Evolutionary conservation across 2,113 vertebrate species (phyloP).

Genomic region (Dipodomys merriami): DNA sequence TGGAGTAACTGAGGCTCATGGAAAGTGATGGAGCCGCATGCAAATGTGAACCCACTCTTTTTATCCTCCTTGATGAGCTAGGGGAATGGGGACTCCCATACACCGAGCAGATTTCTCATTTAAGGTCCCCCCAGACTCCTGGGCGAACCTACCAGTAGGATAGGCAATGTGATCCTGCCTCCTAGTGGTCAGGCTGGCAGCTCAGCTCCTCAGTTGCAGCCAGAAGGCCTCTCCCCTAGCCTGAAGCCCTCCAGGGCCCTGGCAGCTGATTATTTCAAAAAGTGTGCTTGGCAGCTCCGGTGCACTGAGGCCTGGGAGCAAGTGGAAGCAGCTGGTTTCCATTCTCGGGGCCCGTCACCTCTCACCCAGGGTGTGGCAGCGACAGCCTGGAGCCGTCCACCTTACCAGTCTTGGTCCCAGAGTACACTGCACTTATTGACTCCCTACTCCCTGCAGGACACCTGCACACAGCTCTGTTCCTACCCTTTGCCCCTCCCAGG

Average conservation of each 20-base stretch:
- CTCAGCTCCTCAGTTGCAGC: background rate
- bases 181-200: conserved; percentile 36
- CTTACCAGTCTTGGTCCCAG: background rate
- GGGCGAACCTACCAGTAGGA: background rate
- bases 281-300: background rate
- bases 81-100: background rate
- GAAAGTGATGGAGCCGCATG: background rate
- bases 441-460: background rate
- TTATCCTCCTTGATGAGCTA: background rate
- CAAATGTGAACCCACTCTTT: background rate
- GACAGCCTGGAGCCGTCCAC: background rate
- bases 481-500: background rate
- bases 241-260: background rate
- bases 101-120: background rate
- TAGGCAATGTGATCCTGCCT: conserved; percentile 63
- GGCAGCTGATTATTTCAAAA: conserved; percentile 63
- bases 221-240: background rate
- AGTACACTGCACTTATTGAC: background rate
- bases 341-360: conserved; percentile 70
- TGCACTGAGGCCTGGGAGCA: background rate
- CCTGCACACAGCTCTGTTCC: background rate
- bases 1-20: background rate
- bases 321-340: conserved; percentile 57
- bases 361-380: background rate
- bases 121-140: background rate